Evolutionary conservation across 1,140 invertebrate genomes (phyloP).

Genomic region (Temnothorax curvispinosus): DNA sequence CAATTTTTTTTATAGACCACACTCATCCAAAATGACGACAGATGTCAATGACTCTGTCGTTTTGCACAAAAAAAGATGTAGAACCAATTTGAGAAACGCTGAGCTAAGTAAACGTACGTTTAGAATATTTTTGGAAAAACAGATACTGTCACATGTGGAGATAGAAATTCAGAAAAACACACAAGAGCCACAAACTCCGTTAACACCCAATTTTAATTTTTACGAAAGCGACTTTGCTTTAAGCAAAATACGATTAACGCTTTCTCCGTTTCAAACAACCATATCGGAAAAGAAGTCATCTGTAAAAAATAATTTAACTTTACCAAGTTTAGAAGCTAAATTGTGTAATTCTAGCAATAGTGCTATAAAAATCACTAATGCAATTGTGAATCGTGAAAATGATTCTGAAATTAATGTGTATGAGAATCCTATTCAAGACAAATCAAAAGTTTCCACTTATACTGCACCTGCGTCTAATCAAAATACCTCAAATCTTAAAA

Average conservation of each 20-base stretch:
- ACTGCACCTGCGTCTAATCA: constrained; percentile 23
- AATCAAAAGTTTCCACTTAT: constrained; percentile 30
- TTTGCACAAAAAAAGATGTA: constrained; percentile 37
- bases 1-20: constrained; percentile 41
- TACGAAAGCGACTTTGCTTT: constrained; percentile 14
- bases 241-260: constrained; percentile 4
- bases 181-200: constrained; percentile 33
- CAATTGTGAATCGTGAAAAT: background rate
- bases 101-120: constrained; percentile 67
- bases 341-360: background rate
- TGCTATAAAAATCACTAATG: background rate
- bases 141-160: constrained; percentile 66
- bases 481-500: constrained; percentile 28
- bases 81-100: constrained; percentile 69
- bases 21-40: constrained; percentile 47
- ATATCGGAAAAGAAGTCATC: background rate
- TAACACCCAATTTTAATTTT: constrained; percentile 26
- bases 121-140: constrained; percentile 72
- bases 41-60: constrained; percentile 51
- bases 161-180: constrained; percentile 58
- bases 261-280: constrained; percentile 17
- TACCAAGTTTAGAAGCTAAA: constrained; percentile 27
- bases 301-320: constrained; percentile 16
- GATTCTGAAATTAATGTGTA: constrained; percentile 23
- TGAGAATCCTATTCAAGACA: constrained; percentile 2